These are phyloP conservation scores for Sebastes variabilis DNA, from an alignment of 2,797 vertebrate species.

Conservation along the genomic window DNA sequence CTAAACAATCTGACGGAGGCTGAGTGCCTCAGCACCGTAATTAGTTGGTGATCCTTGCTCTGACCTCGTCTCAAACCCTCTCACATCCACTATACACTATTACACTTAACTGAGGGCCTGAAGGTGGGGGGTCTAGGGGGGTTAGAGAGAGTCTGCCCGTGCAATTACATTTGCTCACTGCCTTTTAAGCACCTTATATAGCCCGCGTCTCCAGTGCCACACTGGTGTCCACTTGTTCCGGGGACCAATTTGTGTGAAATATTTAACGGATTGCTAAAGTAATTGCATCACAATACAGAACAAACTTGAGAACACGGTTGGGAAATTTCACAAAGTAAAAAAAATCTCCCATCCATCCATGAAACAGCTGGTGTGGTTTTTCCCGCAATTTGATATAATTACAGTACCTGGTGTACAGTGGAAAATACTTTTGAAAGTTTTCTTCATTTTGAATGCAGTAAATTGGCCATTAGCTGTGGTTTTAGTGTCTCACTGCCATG, in stretches of 20 bases:
- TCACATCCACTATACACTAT: constrained; percentile 61
- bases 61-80: constrained; percentile 68
- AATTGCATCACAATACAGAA: constrained; percentile 26
- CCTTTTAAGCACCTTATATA: constrained; percentile 46
- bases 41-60: constrained; percentile 73
- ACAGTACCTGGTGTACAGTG: constrained; percentile 25
- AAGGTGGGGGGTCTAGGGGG: constrained; percentile 27
- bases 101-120: constrained; percentile 54
- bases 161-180: constrained; percentile 53
- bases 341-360: not conserved
- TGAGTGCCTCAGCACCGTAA: constrained; percentile 70
- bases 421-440: constrained; percentile 21
- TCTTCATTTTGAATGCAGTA: constrained; percentile 33
- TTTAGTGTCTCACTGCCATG: constrained; percentile 37
- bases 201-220: not conserved
- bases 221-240: constrained; percentile 12
- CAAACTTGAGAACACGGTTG: constrained; percentile 23
- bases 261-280: constrained; percentile 16
- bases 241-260: constrained; percentile 17
- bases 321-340: not conserved
- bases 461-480: constrained; percentile 62
- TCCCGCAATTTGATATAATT: constrained; percentile 29
- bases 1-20: constrained; percentile 74
- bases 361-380: constrained; percentile 5
- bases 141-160: constrained; percentile 21